Base-by-base conservation (phyloP, 1,140 invertebrate genomes). In the Contarinia nasturtii region DNA sequence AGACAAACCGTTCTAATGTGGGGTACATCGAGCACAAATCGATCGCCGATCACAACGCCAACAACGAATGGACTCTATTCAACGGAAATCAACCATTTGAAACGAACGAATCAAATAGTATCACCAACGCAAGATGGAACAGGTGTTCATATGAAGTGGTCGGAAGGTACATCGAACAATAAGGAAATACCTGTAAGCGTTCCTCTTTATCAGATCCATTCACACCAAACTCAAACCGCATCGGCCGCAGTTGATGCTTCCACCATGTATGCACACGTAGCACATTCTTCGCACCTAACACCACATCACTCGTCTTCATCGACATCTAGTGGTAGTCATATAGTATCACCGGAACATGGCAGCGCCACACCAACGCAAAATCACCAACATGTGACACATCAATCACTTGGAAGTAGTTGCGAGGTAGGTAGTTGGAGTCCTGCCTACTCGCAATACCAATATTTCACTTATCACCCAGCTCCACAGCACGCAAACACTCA, bases 1-100 rank as follows among this genome's bases (percentile, higher is more conserved):
- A 66, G 85, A 18, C 84, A 89, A 63, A 89, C 85, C 1, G 85
- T 89, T 15, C 70, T 89, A 2, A 87, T 87, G 85, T 87, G 84
- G 83, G 84, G 83, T 55, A 57, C 76, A 53, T 53, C 73, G 53
- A 37, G 67, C 52, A 64, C 64, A 54, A 60, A 67, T 64, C 68
- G 67, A 44, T 65, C 69, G 44, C 67, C 70, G 3, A 63, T 5
- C 7, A 18, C 34, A 21, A 50, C 46, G 18, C 46, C 46, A 0
- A 53, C 58, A 0, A 44, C 55, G 21, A 61, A 62, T 47, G 61
- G 60, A 0, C 22, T 15, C 3, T 33, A 38, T 17, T 46, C 59
- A 15, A 55, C 51, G 38, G 59, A 60, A 18, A 33, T 15, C 7
- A 19, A 17, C 38, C 34, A 52, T 49, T 18, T 40, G 48, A 22